Percentiles rank a stretch among this genome's conserved stretches.
Conservation (phyloP, 2,113 vertebrate genomes). For the Callospermophilus lateralis region DNA sequence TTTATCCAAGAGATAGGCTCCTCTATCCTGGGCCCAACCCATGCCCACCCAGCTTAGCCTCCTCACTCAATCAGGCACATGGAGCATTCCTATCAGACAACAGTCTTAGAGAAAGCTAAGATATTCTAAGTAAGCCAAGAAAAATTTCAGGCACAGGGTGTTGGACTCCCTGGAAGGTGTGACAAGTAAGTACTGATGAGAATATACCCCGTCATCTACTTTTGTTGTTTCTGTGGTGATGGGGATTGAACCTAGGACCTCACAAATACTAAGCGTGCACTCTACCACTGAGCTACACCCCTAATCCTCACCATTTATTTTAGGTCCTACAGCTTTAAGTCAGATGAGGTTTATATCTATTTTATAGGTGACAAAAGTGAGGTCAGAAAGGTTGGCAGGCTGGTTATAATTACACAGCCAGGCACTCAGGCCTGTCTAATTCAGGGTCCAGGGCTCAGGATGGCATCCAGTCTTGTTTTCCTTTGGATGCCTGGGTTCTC, state of each 20-base stretch:
- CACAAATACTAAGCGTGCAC: too few species aligned
- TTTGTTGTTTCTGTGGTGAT: neutral
- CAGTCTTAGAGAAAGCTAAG: neutral
- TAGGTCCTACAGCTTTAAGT: constrained; percentile 30
- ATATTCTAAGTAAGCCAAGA: constrained; percentile 31
- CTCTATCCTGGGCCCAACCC: neutral
- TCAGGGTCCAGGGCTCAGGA: neutral
- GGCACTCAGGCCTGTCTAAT: neutral
- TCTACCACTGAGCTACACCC: neutral
- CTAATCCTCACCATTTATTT: neutral
- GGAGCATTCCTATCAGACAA: neutral
- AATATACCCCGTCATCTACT: neutral
- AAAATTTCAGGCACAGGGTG: neutral
- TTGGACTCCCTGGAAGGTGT: neutral
- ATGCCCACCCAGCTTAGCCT: neutral
- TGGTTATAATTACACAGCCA: neutral
- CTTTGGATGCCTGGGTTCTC: neutral
- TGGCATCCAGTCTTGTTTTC: neutral
- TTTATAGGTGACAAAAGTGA: constrained; percentile 44
- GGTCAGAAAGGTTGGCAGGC: constrained; percentile 3
- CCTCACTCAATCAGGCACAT: neutral
- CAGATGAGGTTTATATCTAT: constrained; percentile 6
- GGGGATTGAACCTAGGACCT: neutral
- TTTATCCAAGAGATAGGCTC: neutral
- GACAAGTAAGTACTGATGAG: neutral